Evolutionary conservation across 2,113 vertebrate species (phyloP), one percentile per base, ranked within the genome.

Genomic region (Stigmatopora nigra): DNA sequence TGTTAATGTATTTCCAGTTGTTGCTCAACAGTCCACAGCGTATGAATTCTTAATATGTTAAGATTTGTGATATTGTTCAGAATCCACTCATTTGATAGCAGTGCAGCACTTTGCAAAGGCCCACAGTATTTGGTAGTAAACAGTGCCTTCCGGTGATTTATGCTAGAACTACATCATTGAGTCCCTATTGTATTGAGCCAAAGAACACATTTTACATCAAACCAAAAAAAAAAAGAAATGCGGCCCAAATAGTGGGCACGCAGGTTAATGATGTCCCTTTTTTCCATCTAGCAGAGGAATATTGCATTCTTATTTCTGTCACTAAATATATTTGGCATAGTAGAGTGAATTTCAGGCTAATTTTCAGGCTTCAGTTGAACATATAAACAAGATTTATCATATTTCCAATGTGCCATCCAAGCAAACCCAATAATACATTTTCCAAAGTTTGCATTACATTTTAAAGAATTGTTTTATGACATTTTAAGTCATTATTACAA

Each of bases 141-240:
- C 85, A 87, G 79, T 72, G 87, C 89, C 88, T 84, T 86, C 88
- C 67, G 7, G 84, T 87, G 89, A 84, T 82, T 64, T 35, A 51
- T 64, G n/a, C 4, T 59, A 78, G 83, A 85, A 91, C 71, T 84
- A 67, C 87, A 88, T 56, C 38, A 44, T 7, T 36, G 22, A 59
- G 31, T 6, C 49, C 59, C 13, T 15, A 31, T 22, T 20, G 22
- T 15, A 55, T 25, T 55, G 20, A 55, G 5, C 5, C 20, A 16
- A 64, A 31, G n/a, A 13, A 31, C 53, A 56, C 14, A 35, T 56
- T 56, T 56, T 31, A 31, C 22, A 15, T 25, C 52, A 25, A 16
- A 56, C 14, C 15, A 56, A 7, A 22, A 56, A 31, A 7, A 22
- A 56, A 31, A 31, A 56, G 5, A 4, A 7, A 41, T 41, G 6